A percentile compares a stretch with the other conserved stretches of the same genome.
Conservation (phyloP, 2,113 vertebrate species). For the Camelus dromedarius region DNA sequence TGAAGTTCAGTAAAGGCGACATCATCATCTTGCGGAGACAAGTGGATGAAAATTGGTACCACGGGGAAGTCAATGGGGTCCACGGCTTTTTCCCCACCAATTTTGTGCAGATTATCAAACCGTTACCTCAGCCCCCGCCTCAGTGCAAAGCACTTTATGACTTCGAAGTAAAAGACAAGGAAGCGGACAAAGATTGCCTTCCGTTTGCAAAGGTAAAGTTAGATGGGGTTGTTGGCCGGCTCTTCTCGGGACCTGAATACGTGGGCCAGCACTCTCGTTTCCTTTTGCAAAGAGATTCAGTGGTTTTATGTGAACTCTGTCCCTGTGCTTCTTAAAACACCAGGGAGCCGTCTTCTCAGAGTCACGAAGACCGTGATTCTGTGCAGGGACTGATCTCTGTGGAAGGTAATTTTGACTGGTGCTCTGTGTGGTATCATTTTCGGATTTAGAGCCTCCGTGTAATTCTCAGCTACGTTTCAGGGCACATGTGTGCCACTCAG, state of each 20-base stretch:
- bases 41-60: conserved; percentile 99
- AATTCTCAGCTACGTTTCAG: conserved; percentile 38
- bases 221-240: neutral
- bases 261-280: neutral
- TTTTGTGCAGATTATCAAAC: conserved; percentile 99
- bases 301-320: neutral
- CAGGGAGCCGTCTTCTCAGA: neutral
- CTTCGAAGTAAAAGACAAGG: conserved; percentile 99
- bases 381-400: neutral
- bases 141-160: conserved; percentile 99
- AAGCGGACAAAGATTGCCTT: conserved; percentile 99
- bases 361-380: conserved; percentile 41
- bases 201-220: conserved; percentile 96
- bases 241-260: neutral
- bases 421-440: neutral
- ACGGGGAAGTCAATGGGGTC: conserved; percentile 96
- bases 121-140: conserved; percentile 97
- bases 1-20: conserved; percentile 98
- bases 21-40: conserved; percentile 98
- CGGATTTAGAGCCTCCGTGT: conserved; percentile 36
- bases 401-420: conserved; percentile 24
- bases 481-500: neutral
- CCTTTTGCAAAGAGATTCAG: neutral
- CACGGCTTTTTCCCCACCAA: conserved; percentile 99
- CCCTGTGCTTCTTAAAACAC: conserved; percentile 32